These are phyloP conservation scores for Rhopalosiphum nymphaeae DNA, from an alignment of 2,888 invertebrate genomes.

Conservation along the genomic window DNA sequence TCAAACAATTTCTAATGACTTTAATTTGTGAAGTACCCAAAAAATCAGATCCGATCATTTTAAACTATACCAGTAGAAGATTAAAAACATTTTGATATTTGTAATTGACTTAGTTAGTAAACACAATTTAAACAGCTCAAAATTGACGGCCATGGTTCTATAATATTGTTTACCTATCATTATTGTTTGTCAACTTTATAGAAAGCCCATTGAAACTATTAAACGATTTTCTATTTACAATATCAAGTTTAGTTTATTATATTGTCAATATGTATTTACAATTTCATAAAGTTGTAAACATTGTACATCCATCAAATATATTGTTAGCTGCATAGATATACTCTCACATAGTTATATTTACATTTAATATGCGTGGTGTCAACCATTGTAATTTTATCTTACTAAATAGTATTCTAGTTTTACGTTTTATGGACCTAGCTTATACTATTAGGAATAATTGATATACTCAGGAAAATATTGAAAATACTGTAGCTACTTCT, in stretches of 20 bases:
- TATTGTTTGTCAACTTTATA: background rate
- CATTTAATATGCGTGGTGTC: background rate
- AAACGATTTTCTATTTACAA: background rate
- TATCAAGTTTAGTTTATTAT: background rate
- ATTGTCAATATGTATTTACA: background rate
- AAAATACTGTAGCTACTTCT: background rate
- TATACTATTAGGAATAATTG: background rate
- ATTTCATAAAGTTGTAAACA: background rate
- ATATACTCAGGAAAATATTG: background rate
- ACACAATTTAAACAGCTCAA: background rate
- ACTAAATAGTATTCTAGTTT: background rate
- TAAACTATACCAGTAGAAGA: background rate
- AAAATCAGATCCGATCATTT: background rate
- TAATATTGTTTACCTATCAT: background rate
- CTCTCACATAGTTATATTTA: background rate
- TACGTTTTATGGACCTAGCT: background rate
- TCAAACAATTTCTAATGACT: background rate
- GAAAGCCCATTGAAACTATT: background rate
- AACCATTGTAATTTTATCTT: background rate
- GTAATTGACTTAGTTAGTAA: background rate
- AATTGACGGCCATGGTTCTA: background rate
- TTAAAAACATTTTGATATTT: background rate
- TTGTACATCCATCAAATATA: background rate
- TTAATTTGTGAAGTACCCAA: background rate
- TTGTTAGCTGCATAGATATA: background rate